phyloP scores from a whole-genome alignment of 2,888 invertebrate species.

The Acanthacorydalis orientalis region DNA sequence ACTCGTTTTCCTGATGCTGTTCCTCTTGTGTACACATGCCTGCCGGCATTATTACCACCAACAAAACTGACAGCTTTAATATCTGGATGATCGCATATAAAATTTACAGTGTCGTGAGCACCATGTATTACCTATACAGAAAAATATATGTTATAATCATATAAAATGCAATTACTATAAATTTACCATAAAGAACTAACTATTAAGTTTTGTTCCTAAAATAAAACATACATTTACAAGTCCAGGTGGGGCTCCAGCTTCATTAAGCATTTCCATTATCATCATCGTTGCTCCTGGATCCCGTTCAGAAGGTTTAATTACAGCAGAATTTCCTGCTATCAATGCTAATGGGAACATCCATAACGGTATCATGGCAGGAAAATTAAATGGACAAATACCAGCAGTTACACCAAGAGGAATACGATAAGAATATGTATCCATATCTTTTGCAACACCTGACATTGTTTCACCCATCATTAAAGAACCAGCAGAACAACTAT shows the following conservation, averaged over 20 bases:
- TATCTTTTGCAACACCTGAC: constrained; percentile 74
- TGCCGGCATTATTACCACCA: constrained; percentile 90
- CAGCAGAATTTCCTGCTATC: constrained; percentile 86
- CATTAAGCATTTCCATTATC: constrained; percentile 78
- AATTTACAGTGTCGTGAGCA: constrained; percentile 85
- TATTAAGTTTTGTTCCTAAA: background rate
- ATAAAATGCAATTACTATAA: background rate
- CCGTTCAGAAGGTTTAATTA: constrained; percentile 93
- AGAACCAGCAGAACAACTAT: constrained; percentile 84
- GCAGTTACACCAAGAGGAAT: constrained; percentile 85
- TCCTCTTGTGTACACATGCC: constrained; percentile 87
- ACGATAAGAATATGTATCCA: constrained; percentile 90
- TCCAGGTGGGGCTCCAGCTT: constrained; percentile 93
- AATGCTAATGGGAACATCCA: constrained; percentile 85
- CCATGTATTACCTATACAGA: constrained; percentile 68
- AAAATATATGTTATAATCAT: constrained; percentile 12
- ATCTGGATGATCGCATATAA: constrained; percentile 91
- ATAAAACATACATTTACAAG: constrained; percentile 62
- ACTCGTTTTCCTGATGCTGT: constrained; percentile 78
- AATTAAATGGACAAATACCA: constrained; percentile 97
- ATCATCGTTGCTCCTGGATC: constrained; percentile 95
- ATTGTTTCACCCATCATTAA: constrained; percentile 88
- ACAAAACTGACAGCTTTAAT: constrained; percentile 97
- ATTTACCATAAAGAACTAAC: background rate
- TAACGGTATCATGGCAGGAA: constrained; percentile 98